Base-by-base conservation (phyloP, 2,113 vertebrate genomes). In the Thomomys bottae region DNA sequence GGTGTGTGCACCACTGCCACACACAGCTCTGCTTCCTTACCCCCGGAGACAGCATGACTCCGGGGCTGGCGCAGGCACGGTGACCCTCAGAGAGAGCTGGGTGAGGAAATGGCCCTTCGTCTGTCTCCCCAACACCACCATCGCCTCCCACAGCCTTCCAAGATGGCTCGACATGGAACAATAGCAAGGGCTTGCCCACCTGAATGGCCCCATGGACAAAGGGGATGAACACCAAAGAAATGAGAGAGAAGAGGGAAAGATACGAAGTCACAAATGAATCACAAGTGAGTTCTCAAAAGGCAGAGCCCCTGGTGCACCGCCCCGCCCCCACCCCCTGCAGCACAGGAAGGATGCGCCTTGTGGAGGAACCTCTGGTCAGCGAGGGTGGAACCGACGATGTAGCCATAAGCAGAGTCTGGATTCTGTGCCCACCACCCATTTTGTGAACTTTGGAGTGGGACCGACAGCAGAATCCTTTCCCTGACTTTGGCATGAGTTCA, bases 401-500 rank as follows among this genome's bases (percentile, higher is more conserved):
- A 4, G 83, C 87, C 93, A 72, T 61, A 81, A 20, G 87, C 93
- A 93, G 90, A 87, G 94, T 32, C 90, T 36, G 85, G 90, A 86
- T 83, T 92, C 95, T 90, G 90, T 49, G 83, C 92, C 86, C 90
- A 83, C 81, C 93, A 93, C 87, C 86, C 86, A 59, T 73, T 54
- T 67, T 83, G 63, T 2, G 23, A 92, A 68, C 61, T n/a, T 32
- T 68, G 88, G 82, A 83, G 90, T 85, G 88, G 91, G 87, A 88
- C 93, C 71, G 38, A 92, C 88, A 88, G 34, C 94, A 95, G 93
- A 95, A 84, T 45, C 93, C 94, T 87, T 57, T 90, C 89, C 80
- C 96, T 85, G 94, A 88, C 63, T 0, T 76, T 84, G 91, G 92
- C 93, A 1, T 1, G 23, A 54, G 57, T 15, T 70, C 34, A 5